phyloP scores from a whole-genome alignment of 2,113 vertebrate genomes.

The Acanthochromis polyacanthus region DNA sequence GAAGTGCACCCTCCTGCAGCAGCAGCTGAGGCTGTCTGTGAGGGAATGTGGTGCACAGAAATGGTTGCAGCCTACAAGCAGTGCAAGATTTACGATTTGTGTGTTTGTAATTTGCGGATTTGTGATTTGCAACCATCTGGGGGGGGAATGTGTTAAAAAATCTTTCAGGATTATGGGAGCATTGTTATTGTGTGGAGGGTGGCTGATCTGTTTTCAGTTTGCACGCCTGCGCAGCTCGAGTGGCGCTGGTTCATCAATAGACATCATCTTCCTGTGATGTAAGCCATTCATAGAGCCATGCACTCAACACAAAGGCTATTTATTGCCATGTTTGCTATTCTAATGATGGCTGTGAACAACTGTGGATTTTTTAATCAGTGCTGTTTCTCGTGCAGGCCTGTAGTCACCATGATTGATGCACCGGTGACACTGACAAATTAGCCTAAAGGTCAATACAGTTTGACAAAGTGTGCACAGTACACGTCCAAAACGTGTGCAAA shows the following conservation, averaged over 20 bases:
- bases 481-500: too few species aligned
- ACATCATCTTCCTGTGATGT: slow-evolving; percentile 43
- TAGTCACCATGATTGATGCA: background rate
- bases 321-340: slow-evolving; percentile 4
- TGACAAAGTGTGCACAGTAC: background rate
- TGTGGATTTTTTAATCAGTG: background rate
- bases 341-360: background rate
- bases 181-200: slow-evolving; percentile 48
- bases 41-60: slow-evolving; percentile 21
- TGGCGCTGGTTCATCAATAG: slow-evolving; percentile 23
- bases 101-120: background rate
- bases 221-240: slow-evolving; percentile 66
- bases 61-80: slow-evolving; percentile 1
- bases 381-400: background rate
- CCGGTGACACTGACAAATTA: background rate
- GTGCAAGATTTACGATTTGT: background rate
- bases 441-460: background rate
- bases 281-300: slow-evolving; percentile 30
- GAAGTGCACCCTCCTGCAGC: slow-evolving; percentile 39
- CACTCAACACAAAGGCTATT: slow-evolving; percentile 9
- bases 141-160: background rate
- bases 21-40: slow-evolving; percentile 17
- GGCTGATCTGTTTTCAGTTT: slow-evolving; percentile 36
- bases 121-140: background rate
- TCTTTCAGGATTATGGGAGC: background rate